phyloP scores from a whole-genome alignment of 2,888 invertebrate species.

The Phlogophora meticulosa region DNA sequence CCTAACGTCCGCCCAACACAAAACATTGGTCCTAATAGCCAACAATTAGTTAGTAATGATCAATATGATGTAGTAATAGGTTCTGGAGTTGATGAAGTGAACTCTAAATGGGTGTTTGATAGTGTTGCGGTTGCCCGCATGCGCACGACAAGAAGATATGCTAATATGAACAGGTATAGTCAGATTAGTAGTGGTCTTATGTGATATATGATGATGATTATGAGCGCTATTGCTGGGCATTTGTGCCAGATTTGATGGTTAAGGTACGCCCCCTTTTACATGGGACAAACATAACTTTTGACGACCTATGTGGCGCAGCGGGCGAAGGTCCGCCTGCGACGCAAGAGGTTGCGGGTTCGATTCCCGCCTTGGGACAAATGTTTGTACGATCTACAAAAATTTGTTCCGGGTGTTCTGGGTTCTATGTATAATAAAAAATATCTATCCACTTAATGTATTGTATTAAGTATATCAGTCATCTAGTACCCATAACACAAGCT shows the following conservation, averaged over 20 bases:
- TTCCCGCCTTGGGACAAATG: too few relatives aligned
- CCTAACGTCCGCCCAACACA: conserved; percentile 9
- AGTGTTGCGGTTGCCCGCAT: conserved; percentile 81
- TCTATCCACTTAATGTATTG: too few relatives aligned
- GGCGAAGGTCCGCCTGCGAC: too few relatives aligned
- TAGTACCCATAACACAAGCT: too few relatives aligned
- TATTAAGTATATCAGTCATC: too few relatives aligned
- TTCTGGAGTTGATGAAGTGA: conserved; percentile 70
- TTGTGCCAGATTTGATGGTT: background rate
- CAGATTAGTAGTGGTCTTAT: conserved; percentile 17
- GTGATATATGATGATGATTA: conserved; percentile 1
- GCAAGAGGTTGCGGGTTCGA: too few relatives aligned
- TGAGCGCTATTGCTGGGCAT: background rate
- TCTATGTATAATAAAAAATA: too few relatives aligned
- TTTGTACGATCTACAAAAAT: too few relatives aligned
- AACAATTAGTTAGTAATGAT: conserved; percentile 3
- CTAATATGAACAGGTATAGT: conserved; percentile 61
- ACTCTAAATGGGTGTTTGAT: conserved; percentile 86
- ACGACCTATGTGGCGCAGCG: too few relatives aligned
- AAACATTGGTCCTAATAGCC: conserved; percentile 27
- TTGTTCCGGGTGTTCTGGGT: too few relatives aligned
- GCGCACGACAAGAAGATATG: conserved; percentile 79
- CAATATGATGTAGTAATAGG: conserved; percentile 77
- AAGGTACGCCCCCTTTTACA: too few relatives aligned
- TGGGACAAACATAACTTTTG: too few relatives aligned